A percentile compares a stretch with the other conserved stretches of the same genome.
These are phyloP conservation scores for Caretta caretta DNA, from an alignment of 2,113 vertebrate species.

Conservation along the genomic window DNA sequence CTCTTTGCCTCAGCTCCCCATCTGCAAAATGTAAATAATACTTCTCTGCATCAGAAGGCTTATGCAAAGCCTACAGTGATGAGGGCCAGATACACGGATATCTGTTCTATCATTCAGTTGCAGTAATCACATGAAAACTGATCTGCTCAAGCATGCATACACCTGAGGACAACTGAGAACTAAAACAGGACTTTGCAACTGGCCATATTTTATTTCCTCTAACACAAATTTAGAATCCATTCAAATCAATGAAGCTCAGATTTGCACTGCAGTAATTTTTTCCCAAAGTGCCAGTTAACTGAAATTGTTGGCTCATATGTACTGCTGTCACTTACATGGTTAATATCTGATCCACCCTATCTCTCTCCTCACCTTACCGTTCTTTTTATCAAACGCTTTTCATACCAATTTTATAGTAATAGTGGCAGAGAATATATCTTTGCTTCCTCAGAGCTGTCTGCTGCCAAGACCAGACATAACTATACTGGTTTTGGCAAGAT, in stretches of 20 bases:
- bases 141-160: neutral
- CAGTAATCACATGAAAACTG: neutral
- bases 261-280: neutral
- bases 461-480: neutral
- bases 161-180: neutral
- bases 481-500: neutral
- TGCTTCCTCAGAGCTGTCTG: neutral
- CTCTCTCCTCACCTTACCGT: too few species aligned
- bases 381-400: neutral
- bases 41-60: neutral
- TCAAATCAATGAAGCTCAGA: neutral
- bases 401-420: neutral
- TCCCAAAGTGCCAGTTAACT: neutral
- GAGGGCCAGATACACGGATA: neutral
- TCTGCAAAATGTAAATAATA: neutral
- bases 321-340: neutral
- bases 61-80: neutral
- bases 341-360: neutral
- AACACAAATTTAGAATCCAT: neutral
- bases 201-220: neutral
- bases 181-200: neutral
- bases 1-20: neutral
- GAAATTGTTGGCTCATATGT: neutral
- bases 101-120: neutral
- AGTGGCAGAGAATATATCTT: neutral